A percentile compares a stretch with the other conserved stretches of the same genome.
Conservation (phyloP, 2,888 invertebrate species). For the Campoletis raptor region DNA sequence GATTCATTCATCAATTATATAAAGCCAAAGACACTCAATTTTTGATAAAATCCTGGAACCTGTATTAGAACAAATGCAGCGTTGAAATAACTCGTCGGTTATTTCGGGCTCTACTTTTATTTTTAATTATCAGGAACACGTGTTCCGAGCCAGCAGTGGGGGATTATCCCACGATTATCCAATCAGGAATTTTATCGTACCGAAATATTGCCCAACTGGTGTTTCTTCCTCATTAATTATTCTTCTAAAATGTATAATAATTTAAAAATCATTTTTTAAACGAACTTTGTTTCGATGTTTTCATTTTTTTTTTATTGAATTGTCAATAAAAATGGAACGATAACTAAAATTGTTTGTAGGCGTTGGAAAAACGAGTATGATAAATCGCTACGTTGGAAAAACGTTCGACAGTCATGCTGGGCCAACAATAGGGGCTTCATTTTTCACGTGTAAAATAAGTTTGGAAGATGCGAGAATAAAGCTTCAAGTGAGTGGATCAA, state of each 20-base stretch:
- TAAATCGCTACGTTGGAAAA: constrained; percentile 92
- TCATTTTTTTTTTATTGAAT: not conserved
- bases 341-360: constrained; percentile 85
- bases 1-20: no score
- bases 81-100: not conserved
- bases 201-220: not conserved
- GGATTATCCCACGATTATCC: constrained; percentile 56
- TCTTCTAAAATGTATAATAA: no score
- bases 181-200: constrained; percentile 30
- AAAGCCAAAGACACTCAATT: not conserved
- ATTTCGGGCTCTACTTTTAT: constrained; percentile 10
- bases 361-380: constrained; percentile 95
- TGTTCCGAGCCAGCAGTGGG: not conserved
- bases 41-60: not conserved
- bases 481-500: constrained; percentile 88
- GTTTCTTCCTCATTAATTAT: not conserved
- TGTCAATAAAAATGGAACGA: not conserved
- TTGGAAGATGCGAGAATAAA: constrained; percentile 90
- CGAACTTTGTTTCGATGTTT: not conserved
- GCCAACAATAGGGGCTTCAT: constrained; percentile 96
- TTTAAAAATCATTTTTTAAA: not conserved
- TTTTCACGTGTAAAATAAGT: constrained; percentile 94
- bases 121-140: constrained; percentile 30
- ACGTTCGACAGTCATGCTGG: constrained; percentile 91
- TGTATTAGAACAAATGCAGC: not conserved